Percentiles rank a stretch among this genome's conserved stretches.
Evolutionary conservation across 2,113 vertebrate genomes (phyloP).

Genomic region (Pseudonaja textilis): DNA sequence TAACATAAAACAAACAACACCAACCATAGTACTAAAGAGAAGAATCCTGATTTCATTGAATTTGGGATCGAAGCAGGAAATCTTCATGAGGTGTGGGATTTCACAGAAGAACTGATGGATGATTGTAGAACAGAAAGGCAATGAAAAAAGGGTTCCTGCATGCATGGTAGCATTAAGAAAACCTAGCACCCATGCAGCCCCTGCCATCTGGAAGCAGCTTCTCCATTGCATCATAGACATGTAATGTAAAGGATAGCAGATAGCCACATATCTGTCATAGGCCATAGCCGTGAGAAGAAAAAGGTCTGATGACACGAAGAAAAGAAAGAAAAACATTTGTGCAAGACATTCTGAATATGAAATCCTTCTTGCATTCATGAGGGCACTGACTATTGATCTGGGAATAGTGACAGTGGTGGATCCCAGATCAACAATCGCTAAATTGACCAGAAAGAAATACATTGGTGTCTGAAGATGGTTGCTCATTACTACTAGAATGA

Average conservation of each 20-base stretch:
- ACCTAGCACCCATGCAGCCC: background rate
- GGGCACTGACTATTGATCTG: too few relatives aligned
- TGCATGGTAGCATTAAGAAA: background rate
- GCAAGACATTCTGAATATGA: too few relatives aligned
- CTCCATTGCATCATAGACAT: background rate
- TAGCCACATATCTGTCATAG: too few relatives aligned
- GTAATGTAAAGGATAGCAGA: too few relatives aligned
- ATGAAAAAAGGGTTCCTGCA: background rate
- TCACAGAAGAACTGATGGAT: constrained; percentile 20
- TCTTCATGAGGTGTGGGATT: background rate
- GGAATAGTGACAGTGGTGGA: too few relatives aligned
- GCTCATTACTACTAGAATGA: background rate
- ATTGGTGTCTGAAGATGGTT: constrained; percentile 3
- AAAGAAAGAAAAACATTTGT: too few relatives aligned
- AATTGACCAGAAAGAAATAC: too few relatives aligned
- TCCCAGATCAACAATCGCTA: too few relatives aligned
- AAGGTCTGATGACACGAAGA: too few relatives aligned
- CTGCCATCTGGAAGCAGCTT: background rate
- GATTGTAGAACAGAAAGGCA: background rate
- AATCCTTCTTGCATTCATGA: too few relatives aligned
- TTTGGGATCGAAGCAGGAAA: background rate
- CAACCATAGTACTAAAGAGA: background rate
- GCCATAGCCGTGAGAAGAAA: too few relatives aligned
- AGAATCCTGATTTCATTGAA: background rate
- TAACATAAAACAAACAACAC: background rate